Evolutionary conservation across 53 echinoderm and acorn worm species (phyloP), one percentile per base, ranked within the genome.

Genomic region (Stichopus horrens): DNA sequence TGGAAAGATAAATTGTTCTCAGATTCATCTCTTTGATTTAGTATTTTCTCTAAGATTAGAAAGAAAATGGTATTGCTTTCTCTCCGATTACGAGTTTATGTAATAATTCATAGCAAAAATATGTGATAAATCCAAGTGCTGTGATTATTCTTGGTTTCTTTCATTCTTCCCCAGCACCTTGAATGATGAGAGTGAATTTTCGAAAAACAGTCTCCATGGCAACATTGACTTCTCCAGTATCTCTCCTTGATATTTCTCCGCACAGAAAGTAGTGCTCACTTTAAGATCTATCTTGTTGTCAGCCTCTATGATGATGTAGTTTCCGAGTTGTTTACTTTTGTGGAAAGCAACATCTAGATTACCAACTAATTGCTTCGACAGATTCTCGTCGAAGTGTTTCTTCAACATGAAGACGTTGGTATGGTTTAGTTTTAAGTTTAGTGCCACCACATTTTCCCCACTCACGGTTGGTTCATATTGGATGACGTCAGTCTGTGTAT

Each of bases 271-370:
- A 78, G 55, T 13, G 55, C 79, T 19, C 11, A 14, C 54, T 7
- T 14, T 53, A 19, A 78, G 8, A 16, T 78, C 79, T 4, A 51
- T 51, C 16, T 11, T 55, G 63, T 6, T 63, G 52, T 5, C 54
- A 5, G 54, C 79, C 53, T 55, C 52, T 16, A 78, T 8, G 55
- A 78, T 13, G 79, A 78, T 53, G 79, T 78, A 78, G 18, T 78
- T 78, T 78, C 55, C 79, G 52, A 78, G 55, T 8, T 78, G 7
- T 18, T 55, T 53, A 55, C 5, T 78, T 9, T 55, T 78, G 20
- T 78, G 53, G n/a, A 78, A 55, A 78, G 79, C 79, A 55, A 78
- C 79, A 78, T 78, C 54, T 7, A 78, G 55, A 55, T 78, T 5
- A 54, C 55, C 79, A 18, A 53, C 54, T 8, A 78, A 7, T 19